Percentiles rank a stretch among this genome's conserved stretches.
Conservation (phyloP, 2,888 invertebrate genomes). For the Neocrepidodera transversa region DNA sequence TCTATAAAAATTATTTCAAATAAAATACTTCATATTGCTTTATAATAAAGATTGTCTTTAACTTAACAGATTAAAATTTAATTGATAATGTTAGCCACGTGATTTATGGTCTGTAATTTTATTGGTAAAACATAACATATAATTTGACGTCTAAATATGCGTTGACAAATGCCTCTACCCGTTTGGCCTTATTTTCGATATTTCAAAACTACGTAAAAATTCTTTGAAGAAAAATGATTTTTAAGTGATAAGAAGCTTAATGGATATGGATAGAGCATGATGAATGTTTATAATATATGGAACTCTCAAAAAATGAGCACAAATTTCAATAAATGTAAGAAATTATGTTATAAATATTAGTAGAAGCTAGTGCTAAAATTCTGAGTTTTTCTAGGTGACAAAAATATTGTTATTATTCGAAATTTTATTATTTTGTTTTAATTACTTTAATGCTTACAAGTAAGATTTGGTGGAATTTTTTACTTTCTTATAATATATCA, state of each 20-base stretch:
- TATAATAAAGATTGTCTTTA: too few relatives aligned
- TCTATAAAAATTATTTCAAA: too few relatives aligned
- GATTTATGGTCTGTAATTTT: not conserved
- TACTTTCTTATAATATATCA: too few relatives aligned
- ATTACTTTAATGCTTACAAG: too few relatives aligned
- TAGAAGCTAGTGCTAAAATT: too few relatives aligned
- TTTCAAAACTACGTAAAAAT: not conserved
- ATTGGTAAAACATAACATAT: not conserved
- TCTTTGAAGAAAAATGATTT: not conserved
- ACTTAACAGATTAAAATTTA: not conserved
- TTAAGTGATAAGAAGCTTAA: not conserved
- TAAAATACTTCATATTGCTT: too few relatives aligned
- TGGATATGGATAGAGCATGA: slow-evolving; percentile 3
- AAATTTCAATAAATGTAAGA: not conserved
- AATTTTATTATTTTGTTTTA: too few relatives aligned
- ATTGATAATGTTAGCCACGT: not conserved
- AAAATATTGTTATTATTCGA: too few relatives aligned
- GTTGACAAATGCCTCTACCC: not conserved
- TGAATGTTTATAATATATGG: slow-evolving; percentile 7
- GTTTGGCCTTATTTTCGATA: not conserved
- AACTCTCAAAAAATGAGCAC: not conserved
- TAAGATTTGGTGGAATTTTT: too few relatives aligned
- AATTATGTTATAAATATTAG: too few relatives aligned
- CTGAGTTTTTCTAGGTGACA: too few relatives aligned
- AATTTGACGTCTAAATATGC: not conserved